Evolutionary conservation across 2,797 vertebrate genomes (phyloP).

Genomic region (Cossypha caffra): DNA sequence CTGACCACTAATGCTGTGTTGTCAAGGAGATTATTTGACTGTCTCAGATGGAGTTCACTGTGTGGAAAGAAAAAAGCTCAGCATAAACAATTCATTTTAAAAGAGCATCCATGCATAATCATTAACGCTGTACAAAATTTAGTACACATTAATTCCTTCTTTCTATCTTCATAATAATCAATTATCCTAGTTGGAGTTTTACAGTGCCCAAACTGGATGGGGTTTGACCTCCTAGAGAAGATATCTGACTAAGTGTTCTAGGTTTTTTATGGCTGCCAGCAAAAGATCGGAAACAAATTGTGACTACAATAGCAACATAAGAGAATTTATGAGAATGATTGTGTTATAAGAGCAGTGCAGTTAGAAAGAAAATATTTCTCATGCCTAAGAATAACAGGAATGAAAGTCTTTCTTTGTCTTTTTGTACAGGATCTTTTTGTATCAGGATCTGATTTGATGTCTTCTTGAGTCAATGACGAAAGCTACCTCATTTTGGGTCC

Average conservation of each 20-base stretch:
- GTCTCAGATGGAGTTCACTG: not conserved
- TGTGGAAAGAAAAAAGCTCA: not conserved
- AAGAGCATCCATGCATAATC: not conserved
- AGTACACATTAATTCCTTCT: not conserved
- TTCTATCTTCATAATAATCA: not conserved
- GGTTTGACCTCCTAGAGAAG: not conserved
- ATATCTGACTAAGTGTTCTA: not conserved
- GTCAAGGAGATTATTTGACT: constrained; percentile 38
- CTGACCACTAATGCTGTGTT: not conserved
- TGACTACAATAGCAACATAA: not conserved
- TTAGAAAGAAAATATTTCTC: not conserved
- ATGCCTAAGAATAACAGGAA: not conserved
- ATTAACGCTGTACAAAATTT: not conserved
- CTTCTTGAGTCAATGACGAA: not conserved
- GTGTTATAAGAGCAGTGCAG: not conserved
- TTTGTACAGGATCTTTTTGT: not conserved
- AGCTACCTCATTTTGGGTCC: not conserved
- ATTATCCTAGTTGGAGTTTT: not conserved
- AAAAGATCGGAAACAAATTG: not conserved
- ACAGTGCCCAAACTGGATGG: not conserved
- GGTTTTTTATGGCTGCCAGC: not conserved
- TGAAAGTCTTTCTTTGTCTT: not conserved
- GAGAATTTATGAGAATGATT: not conserved
- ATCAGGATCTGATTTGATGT: not conserved
- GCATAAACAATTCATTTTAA: not conserved